Evolutionary conservation across 2,888 invertebrate genomes (phyloP).

Genomic region (Lithodes maja): DNA sequence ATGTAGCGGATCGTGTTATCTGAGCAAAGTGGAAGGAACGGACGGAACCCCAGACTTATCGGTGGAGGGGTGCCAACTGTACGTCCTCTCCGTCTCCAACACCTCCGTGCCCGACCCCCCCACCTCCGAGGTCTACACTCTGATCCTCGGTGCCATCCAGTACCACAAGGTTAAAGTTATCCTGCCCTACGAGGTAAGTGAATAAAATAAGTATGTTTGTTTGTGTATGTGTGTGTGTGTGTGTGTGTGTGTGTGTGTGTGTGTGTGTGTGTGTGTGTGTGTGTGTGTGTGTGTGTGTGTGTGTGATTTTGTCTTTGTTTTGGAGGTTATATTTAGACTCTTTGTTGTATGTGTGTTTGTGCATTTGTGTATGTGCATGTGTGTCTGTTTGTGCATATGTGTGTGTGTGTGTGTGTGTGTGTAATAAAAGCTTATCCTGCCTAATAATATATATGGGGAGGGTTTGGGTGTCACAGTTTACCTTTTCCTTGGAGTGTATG

Average conservation of each 20-base stretch:
- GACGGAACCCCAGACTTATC: slow-evolving; percentile 38
- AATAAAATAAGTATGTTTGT: neutral
- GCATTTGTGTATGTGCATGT: too few relatives aligned
- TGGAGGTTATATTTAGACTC: neutral
- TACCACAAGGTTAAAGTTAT: neutral
- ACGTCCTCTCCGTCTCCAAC: slow-evolving; percentile 30
- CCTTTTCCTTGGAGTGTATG: too few relatives aligned
- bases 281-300: neutral
- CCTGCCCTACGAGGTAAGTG: slow-evolving; percentile 6
- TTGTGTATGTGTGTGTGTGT: neutral
- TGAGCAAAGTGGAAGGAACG: slow-evolving; percentile 32
- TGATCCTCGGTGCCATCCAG: neutral
- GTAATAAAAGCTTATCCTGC: too few relatives aligned
- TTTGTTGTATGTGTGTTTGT: neutral
- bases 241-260: neutral
- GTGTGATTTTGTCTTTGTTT: neutral
- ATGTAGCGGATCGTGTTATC: slow-evolving; percentile 39
- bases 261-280: neutral
- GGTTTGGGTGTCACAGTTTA: too few relatives aligned
- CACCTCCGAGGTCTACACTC: neutral
- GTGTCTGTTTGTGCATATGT: too few relatives aligned
- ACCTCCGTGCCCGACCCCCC: slow-evolving; percentile 37
- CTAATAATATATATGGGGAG: too few relatives aligned
- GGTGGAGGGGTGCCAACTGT: slow-evolving; percentile 31
- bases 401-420: too few relatives aligned